Conservation (phyloP, 1,140 invertebrate genomes). For the Nautilus pompilius region DNA sequence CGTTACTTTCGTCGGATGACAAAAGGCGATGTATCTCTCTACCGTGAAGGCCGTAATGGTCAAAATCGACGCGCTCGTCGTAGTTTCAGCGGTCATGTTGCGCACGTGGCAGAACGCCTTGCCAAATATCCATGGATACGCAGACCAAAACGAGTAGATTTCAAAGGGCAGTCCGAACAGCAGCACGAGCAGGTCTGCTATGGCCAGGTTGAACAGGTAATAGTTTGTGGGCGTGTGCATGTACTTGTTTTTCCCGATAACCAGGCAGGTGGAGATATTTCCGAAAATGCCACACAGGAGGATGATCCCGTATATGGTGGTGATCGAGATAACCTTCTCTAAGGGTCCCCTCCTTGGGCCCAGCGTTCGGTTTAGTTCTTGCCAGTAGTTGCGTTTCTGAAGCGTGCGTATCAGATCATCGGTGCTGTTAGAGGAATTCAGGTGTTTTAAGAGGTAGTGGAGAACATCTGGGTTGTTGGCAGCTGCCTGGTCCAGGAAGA, state of each 20-base stretch:
- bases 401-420: too few relatives aligned
- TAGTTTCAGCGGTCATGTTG: slow-evolving; percentile 80
- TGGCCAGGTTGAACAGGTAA: slow-evolving; percentile 86
- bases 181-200: slow-evolving; percentile 87
- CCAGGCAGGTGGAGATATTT: slow-evolving; percentile 48
- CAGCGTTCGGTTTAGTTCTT: not conserved
- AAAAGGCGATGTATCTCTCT: slow-evolving; percentile 52
- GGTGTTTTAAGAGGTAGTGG: too few relatives aligned
- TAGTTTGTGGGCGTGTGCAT: slow-evolving; percentile 73
- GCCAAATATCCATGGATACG: slow-evolving; percentile 83
- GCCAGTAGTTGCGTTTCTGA: too few relatives aligned
- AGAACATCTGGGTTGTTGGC: too few relatives aligned
- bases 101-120: slow-evolving; percentile 78
- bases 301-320: slow-evolving; percentile 41
- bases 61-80: slow-evolving; percentile 61
- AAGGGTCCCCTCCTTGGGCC: slow-evolving; percentile 23
- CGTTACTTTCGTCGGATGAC: slow-evolving; percentile 43
- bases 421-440: too few relatives aligned
- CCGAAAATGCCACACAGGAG: slow-evolving; percentile 44
- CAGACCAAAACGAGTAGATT: slow-evolving; percentile 80
- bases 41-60: slow-evolving; percentile 54
- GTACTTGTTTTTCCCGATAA: slow-evolving; percentile 45
- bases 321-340: slow-evolving; percentile 27
- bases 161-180: slow-evolving; percentile 75
- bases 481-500: too few relatives aligned